phyloP scores from a whole-genome alignment of 2,797 vertebrate species.

The Hypotaenidia okinawae region DNA sequence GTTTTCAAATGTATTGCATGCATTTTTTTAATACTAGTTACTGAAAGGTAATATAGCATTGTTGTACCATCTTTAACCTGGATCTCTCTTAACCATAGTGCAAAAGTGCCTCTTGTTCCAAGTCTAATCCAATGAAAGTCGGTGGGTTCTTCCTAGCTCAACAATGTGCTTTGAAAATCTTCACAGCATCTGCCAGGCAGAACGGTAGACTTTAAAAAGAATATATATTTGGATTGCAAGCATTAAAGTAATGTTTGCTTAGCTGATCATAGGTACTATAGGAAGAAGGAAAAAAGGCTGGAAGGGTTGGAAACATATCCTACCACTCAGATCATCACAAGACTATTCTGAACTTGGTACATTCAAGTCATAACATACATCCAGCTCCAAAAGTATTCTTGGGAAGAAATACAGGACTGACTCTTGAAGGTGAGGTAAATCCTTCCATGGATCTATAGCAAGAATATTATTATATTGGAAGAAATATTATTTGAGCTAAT shows the following conservation, averaged over 20 bases:
- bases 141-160: not conserved
- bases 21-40: not conserved
- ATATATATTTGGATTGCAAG: not conserved
- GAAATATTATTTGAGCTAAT: constrained; percentile 1
- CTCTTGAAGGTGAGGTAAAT: not conserved
- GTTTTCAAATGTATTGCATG: not conserved
- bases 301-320: not conserved
- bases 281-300: not conserved
- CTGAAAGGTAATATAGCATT: not conserved
- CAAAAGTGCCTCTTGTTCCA: not conserved
- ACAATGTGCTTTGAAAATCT: not conserved
- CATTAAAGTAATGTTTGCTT: not conserved
- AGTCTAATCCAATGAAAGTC: not conserved
- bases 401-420: not conserved
- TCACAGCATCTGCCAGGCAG: not conserved
- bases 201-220: not conserved
- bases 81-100: not conserved
- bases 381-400: not conserved
- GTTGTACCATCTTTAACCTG: not conserved
- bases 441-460: not conserved
- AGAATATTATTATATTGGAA: not conserved
- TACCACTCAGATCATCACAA: not conserved
- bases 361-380: not conserved
- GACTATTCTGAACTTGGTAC: not conserved
- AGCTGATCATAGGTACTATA: not conserved